Evolutionary conservation across 2,113 vertebrate species (phyloP), one percentile per base, ranked within the genome.

Genomic region (Larimichthys polyactis): DNA sequence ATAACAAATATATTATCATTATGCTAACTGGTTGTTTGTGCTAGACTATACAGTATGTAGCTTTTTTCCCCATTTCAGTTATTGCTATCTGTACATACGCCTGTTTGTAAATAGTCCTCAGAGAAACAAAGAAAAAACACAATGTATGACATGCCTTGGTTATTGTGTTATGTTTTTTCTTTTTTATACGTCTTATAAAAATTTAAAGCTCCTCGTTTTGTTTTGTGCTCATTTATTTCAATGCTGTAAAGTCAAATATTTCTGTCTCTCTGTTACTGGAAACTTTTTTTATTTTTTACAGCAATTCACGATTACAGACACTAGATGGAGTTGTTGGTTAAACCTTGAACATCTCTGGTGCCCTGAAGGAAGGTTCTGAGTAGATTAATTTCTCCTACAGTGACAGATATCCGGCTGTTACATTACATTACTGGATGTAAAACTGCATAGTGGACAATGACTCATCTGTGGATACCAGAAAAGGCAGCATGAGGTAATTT

Each of bases 151-250:
- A 89, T 84, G 89, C 85, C 75, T 92, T 92, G 76, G 79, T 91
- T 92, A 92, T 84, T 89, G 89, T 93, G 88, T 83, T 88, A 78
- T 85, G 78, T 87, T 90, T 91, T 86, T 84, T 84, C 70, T 89
- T 87, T 91, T 94, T 87, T 90, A 92, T 85, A 92, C 91, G 88
- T 93, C 87, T 92, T 90, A 90, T 93, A 92, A 91, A 93, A 94
- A 89, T 82, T 11, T 88, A 82, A 91, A 93, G 68, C 52, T 89
- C 60, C 19, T 51, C 24, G 11, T 63, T 75, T 60, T 78, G 75
- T 86, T 22, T 19, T 81, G 69, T 84, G 54, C 29, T 83, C 36
- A 24, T 82, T 89, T 46, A 19, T 79, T 54, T 76, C 2, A 52
- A 4, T 51, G 71, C 32, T 5, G 5, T 32, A 32, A 32, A 32